Evolutionary conservation across 2,797 vertebrate species (phyloP), one percentile per base, ranked within the genome.

Genomic region (Urocyon cinereoargenteus): DNA sequence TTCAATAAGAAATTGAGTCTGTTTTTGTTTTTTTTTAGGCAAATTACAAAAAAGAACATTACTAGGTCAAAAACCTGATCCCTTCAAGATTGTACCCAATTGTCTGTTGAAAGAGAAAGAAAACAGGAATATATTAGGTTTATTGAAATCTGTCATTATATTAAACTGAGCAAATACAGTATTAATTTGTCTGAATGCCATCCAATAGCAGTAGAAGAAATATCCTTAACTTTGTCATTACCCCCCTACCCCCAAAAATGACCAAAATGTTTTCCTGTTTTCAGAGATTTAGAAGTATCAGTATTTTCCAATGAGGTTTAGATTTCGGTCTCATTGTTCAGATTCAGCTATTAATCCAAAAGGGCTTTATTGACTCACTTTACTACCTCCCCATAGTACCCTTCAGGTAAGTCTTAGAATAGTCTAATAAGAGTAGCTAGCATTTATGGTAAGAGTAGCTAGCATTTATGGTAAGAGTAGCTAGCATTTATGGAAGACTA

Each of bases 231-330:
- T 84, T 49, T 78, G 62, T 68, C 51, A 6, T 61, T 70, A 82
- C 24, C 40, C 6, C 40, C 40, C 6, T 45, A 45, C 40, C 40
- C 40, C 8, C 51, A 73, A 90, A 83, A 84, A 78, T 34, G 13
- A 55, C 34, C 28, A 85, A 86, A 91, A 85, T 36, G 21, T 78
- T 87, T 94, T 86, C 55, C 64, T 87, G 0, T 87, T 95, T 95
- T 94, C 21, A 79, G 18, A 62, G 68, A 59, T 91, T 93, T 61
- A 53, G 57, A 91, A 95, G 73, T 85, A 49, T 21, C 51, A 77
- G 3, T 94, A 81, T 90, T 93, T 72, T 86, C 66, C 22, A 66
- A 1, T 36, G 73, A 88, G n/a, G 12, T 77, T 94, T 86, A 36
- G 22, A 73, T 94, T 91, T 96, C 81, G 79, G n/a, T 70, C 45